Conservation (phyloP, 2,888 invertebrate species). For the Podotricha telesiphe region DNA sequence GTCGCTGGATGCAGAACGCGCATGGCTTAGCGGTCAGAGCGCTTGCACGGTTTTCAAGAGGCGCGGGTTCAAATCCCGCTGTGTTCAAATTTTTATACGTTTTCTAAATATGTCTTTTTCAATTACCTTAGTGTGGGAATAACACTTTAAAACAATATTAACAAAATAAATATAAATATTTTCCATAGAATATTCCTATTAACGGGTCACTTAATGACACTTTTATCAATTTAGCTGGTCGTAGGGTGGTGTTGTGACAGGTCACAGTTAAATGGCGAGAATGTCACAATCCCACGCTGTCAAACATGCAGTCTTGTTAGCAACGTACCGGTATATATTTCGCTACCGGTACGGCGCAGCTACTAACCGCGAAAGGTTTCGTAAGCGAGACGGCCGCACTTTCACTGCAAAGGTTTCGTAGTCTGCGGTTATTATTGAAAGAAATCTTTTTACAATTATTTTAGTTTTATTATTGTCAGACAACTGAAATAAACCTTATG, state of each 20-base stretch:
- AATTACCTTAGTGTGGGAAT: too few relatives aligned
- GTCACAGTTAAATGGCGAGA: conserved; percentile 15
- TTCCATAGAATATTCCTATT: background rate
- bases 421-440: conserved; percentile 44
- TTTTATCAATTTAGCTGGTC: conserved; percentile 5
- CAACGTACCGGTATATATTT: conserved; percentile 16
- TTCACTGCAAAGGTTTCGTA: conserved; percentile 37
- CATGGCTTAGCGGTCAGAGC: too few relatives aligned
- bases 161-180: background rate
- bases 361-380: conserved; percentile 34
- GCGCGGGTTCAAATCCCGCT: too few relatives aligned
- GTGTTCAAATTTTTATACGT: too few relatives aligned
- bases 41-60: too few relatives aligned
- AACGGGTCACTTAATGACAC: background rate
- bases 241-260: background rate
- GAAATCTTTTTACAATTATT: conserved; percentile 46
- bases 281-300: conserved; percentile 29
- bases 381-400: conserved; percentile 29
- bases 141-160: too few relatives aligned
- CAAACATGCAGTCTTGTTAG: conserved; percentile 28
- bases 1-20: too few relatives aligned
- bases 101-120: too few relatives aligned
- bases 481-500: background rate
- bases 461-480: background rate
- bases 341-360: conserved; percentile 25